Base-by-base conservation (phyloP, 1,140 invertebrate genomes). In the Sesamia nonagrioides region DNA sequence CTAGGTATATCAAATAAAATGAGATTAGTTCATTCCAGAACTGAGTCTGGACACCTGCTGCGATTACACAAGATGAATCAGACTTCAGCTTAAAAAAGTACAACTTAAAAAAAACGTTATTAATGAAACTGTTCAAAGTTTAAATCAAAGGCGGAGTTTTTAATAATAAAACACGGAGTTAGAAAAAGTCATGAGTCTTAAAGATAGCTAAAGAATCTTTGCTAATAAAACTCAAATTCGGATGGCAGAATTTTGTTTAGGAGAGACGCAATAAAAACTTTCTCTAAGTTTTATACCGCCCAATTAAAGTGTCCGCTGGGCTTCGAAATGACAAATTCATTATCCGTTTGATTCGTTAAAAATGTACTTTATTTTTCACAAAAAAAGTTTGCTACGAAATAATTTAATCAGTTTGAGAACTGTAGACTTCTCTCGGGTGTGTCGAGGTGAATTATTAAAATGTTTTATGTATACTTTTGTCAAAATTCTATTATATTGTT, bases 231-330 rank as follows among this genome's bases (percentile, higher is more conserved):
- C 66, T 83, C 60, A 33, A 18, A 33, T 71, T 50, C 9, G 61
- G 50, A 40, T 54, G 77, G 52, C 78, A 54, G 83, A 77, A 82
- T 88, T 88, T 88, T 88, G 86, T 86, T 88, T 83, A 84, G 78
- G 77, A 83, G 72, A 54, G 77, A 84, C 82, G 85, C 83, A 81
- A 87, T 89, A 88, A 87, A 89, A 87, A 82, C 58, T 84, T 84
- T 63, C 50, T 45, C 61, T 45, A 42, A 80, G 18, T 80, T 84
- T 80, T 60, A 60, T 71, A 58, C 74, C 68, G 80, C 66, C 82
- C 83, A 88, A 88, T 87, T 86, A 87, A 87, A 86, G 68, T 73
- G 78, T 82, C 60, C 60, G 33, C 35, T 35, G 50, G 8, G 52
- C 40, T 60, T 61, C 35, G 71, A 69, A 82, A 83, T 84, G 80